A percentile compares a stretch with the other conserved stretches of the same genome.
phyloP scores from a whole-genome alignment of 2,797 vertebrate genomes.

The Hoplostethus atlanticus region DNA sequence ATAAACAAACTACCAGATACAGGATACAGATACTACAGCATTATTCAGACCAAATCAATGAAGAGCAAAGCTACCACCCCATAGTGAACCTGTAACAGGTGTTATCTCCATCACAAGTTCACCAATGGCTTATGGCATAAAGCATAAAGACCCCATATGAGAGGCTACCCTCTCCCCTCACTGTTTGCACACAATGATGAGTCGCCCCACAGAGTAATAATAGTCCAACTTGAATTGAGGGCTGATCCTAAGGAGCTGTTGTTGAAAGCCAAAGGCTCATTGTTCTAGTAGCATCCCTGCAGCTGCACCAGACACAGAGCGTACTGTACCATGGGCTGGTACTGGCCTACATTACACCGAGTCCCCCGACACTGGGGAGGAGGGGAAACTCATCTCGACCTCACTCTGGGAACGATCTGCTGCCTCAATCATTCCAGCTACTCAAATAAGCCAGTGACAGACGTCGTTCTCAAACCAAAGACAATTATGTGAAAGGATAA shows the following conservation, averaged over 20 bases:
- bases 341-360: constrained; percentile 79
- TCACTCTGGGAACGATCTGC: constrained; percentile 41
- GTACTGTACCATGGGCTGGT: constrained; percentile 76
- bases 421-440: constrained; percentile 56
- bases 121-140: constrained; percentile 53
- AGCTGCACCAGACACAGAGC: constrained; percentile 77
- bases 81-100: constrained; percentile 53
- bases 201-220: constrained; percentile 57
- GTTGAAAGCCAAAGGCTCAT: constrained; percentile 74
- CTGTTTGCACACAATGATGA: constrained; percentile 59
- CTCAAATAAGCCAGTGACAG: constrained; percentile 37
- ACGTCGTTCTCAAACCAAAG: constrained; percentile 8
- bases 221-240: constrained; percentile 72
- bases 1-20: not conserved
- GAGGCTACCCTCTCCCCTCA: constrained; percentile 38
- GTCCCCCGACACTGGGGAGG: constrained; percentile 68
- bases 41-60: constrained; percentile 19
- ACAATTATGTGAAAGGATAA: not conserved
- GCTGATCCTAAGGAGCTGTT: constrained; percentile 74
- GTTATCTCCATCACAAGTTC: constrained; percentile 76
- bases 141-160: constrained; percentile 53
- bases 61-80: constrained; percentile 28
- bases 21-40: not conserved
- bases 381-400: constrained; percentile 62
- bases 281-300: constrained; percentile 74